Evolutionary conservation across 2,797 vertebrate genomes (phyloP), one percentile per base, ranked within the genome.

Genomic region (Picus viridis): DNA sequence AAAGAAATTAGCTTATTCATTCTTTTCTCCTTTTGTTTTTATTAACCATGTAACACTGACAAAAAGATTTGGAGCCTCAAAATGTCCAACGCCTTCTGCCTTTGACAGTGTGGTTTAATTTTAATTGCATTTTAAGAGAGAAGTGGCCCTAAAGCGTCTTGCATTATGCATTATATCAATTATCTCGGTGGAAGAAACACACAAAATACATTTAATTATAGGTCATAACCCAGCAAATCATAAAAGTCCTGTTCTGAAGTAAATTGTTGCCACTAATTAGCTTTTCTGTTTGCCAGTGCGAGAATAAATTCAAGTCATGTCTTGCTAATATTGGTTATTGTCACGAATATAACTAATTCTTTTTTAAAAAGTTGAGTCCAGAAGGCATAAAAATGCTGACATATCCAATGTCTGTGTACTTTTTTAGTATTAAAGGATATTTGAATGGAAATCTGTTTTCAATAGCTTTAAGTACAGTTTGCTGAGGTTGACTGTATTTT

Each of bases 261-360:
- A 97, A 97, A 97, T 96, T 93, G 94, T 97, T 97, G 95, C 85
- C 87, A 90, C 90, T 98, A 97, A 97, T 98, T 97, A 97, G 88
- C 95, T 96, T 93, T 95, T 62, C 81, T 95, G 79, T 97, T 97
- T 97, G 95, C 88, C 72, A 96, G 92, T 90, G 77, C 49, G 91
- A 81, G 76, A 93, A 96, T 95, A 97, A 94, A 93, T 93, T 90
- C 41, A 86, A 53, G 64, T 92, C 49, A 83, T 94, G 65, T 96
- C 86, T 95, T 97, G 71, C 61, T 95, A 92, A 84, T 96, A 94
- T 96, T 97, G 78, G 92, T 92, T 97, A 94, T 96, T 96, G 96
- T 94, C 63, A 86, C 16, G 73, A 36, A 93, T 95, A 89, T 77
- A 93, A 92, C 76, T 80, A 39, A 83, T 64, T 94, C 4, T 49